Evolutionary conservation across 2,113 vertebrate species (phyloP), one percentile per base, ranked within the genome.

Genomic region (Lepisosteus osseus): DNA sequence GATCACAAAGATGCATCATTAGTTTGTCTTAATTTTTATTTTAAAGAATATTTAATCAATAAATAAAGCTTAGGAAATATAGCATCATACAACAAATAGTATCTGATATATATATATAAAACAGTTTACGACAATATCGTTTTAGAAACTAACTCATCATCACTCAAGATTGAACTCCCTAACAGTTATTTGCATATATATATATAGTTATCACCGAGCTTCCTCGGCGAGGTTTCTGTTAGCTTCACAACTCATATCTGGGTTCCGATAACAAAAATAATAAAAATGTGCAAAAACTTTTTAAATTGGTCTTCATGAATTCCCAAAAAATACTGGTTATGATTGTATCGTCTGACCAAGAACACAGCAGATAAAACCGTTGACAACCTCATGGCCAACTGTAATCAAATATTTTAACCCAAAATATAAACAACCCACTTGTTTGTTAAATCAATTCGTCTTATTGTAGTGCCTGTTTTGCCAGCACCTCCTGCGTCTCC

Each of bases 381-480:
- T 54, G 45, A 64, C 56, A 59, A 14, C 67, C 54, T 7, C 69
- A 62, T 43, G 72, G 40, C 64, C 69, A 61, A 77, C 65, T 72
- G 74, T 73, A 69, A 64, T 57, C 62, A 59, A 72, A 55, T 73
- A 47, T 78, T 71, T 76, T 76, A 73, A 61, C 79, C 4, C n/a
- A 59, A 59, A 11, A 59, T 12, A 59, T 14, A 12, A 59, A 8
- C 4, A 8, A 12, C 13, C n/a, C 11, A 4, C n/a, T 12, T n/a
- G n/a, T 59, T 59, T 59, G 56, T n/a, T 59, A 81, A 86, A 84
- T 85, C 82, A 81, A 77, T 76, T 71, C 67, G 67, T 68, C 3
- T 68, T 66, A 61, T 63, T 79, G 76, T 78, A 74, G 59, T 72
- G 73, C 62, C 57, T 88, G 83, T 86, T 90, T 84, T 88, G 86